Evolutionary conservation across 2,888 invertebrate species (phyloP).

Genomic region (Endomychus coccineus): DNA sequence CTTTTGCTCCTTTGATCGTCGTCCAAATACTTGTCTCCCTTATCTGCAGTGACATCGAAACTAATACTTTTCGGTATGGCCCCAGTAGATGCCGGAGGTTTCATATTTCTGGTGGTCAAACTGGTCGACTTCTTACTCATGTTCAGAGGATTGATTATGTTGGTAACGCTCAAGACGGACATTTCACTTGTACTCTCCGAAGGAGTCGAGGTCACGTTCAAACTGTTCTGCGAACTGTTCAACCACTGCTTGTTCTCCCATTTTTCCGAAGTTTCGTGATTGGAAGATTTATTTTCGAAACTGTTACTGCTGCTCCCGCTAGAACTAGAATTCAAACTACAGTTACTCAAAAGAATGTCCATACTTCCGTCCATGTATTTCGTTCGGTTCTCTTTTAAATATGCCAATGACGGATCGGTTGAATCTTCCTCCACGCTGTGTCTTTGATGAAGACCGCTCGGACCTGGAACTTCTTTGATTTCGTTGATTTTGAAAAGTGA

Average conservation of each 20-base stretch:
- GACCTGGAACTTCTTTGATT: background rate
- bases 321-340: slow-evolving; percentile 50
- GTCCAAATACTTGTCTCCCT: slow-evolving; percentile 56
- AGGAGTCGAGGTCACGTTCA: slow-evolving; percentile 38
- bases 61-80: slow-evolving; percentile 89
- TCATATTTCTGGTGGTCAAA: slow-evolving; percentile 29
- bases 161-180: slow-evolving; percentile 33
- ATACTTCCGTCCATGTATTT: slow-evolving; percentile 20
- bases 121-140: slow-evolving; percentile 18
- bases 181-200: slow-evolving; percentile 38
- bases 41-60: slow-evolving; percentile 83
- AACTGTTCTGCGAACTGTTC: slow-evolving; percentile 38
- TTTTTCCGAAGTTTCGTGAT: slow-evolving; percentile 27
- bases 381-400: slow-evolving; percentile 9
- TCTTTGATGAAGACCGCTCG: slow-evolving; percentile 7
- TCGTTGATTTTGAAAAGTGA: too few species aligned
- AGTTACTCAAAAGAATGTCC: slow-evolving; percentile 48
- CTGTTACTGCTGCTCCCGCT: slow-evolving; percentile 45
- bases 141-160: slow-evolving; percentile 22
- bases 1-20: slow-evolving; percentile 51
- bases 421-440: slow-evolving; percentile 11
- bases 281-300: slow-evolving; percentile 37
- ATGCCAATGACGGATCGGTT: slow-evolving; percentile 7
- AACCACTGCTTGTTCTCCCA: slow-evolving; percentile 40
- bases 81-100: slow-evolving; percentile 59